A percentile compares a stretch with the other conserved stretches of the same genome.
These are phyloP conservation scores for Ictidomys tridecemlineatus DNA, from an alignment of 2,113 vertebrate species.

Conservation along the genomic window DNA sequence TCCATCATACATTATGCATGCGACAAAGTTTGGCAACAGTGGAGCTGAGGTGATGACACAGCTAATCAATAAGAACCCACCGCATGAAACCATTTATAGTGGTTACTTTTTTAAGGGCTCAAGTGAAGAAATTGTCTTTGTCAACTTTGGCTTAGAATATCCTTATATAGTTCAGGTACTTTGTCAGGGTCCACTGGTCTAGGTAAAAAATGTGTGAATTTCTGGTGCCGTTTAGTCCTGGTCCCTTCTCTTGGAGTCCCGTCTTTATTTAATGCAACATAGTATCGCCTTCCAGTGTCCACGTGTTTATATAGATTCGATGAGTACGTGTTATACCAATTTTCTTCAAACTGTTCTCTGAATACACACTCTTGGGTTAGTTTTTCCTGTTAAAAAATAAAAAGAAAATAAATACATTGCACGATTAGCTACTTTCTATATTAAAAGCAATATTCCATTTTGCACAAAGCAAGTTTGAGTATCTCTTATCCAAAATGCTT, in stretches of 20 bases:
- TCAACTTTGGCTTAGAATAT: slow-evolving; percentile 99
- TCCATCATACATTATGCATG: slow-evolving; percentile 93
- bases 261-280: slow-evolving; percentile 98
- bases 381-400: slow-evolving; percentile 92
- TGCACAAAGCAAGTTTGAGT: background rate
- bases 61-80: slow-evolving; percentile 93
- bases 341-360: slow-evolving; percentile 99
- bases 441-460: background rate
- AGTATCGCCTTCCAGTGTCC: slow-evolving; percentile 96
- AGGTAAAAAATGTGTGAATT: slow-evolving; percentile 99
- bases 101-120: slow-evolving; percentile 93
- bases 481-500: background rate
- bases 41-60: slow-evolving; percentile 92
- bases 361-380: slow-evolving; percentile 97
- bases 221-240: slow-evolving; percentile 98
- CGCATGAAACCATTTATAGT: slow-evolving; percentile 91
- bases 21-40: slow-evolving; percentile 94
- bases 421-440: slow-evolving; percentile 45
- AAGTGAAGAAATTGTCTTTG: slow-evolving; percentile 92
- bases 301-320: slow-evolving; percentile 98
- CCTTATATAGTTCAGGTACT: slow-evolving; percentile 98
- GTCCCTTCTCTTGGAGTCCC: slow-evolving; percentile 95
- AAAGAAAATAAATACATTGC: slow-evolving; percentile 68
- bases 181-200: slow-evolving; percentile 98
- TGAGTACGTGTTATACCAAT: slow-evolving; percentile 99